A percentile compares a stretch with the other conserved stretches of the same genome.
Evolutionary conservation across 2,888 invertebrate genomes (phyloP).

Genomic region (Belgica antarctica): DNA sequence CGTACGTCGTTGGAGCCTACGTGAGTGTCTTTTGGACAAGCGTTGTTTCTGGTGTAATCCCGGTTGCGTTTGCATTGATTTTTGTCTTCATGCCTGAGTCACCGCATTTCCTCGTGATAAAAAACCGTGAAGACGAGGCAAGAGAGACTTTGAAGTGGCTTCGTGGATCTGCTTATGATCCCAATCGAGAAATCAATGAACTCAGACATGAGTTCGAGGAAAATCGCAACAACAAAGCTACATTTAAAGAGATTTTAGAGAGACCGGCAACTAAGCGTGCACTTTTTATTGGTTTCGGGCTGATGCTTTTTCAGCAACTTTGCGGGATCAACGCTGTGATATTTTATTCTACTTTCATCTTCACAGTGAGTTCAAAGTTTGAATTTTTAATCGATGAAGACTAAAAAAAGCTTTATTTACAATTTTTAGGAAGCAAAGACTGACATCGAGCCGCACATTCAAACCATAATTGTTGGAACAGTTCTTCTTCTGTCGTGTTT

Average conservation of each 20-base stretch:
- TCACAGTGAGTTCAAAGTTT: constrained; percentile 61
- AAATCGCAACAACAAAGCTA: constrained; percentile 58
- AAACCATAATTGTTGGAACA: constrained; percentile 60
- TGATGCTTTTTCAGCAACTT: constrained; percentile 89
- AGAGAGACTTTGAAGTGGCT: constrained; percentile 67
- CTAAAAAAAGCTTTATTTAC: constrained; percentile 24
- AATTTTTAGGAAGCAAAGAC: constrained; percentile 52
- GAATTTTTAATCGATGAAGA: background rate
- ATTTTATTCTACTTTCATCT: constrained; percentile 75
- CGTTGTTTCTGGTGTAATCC: constrained; percentile 51
- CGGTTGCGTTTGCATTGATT: constrained; percentile 66
- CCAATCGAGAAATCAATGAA: constrained; percentile 63
- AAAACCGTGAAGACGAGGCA: constrained; percentile 66
- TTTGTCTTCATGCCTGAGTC: constrained; percentile 87
- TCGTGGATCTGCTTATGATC: constrained; percentile 70
- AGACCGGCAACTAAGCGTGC: constrained; percentile 64
- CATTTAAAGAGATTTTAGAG: constrained; percentile 60
- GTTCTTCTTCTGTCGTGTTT: constrained; percentile 60
- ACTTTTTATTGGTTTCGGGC: constrained; percentile 67
- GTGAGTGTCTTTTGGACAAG: constrained; percentile 51
- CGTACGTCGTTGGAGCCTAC: constrained; percentile 64
- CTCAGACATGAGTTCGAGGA: constrained; percentile 60
- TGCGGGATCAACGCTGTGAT: constrained; percentile 80
- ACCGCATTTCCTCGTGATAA: constrained; percentile 69
- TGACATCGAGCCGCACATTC: constrained; percentile 58